Conservation (phyloP, 2,113 vertebrate species). For the Henicopernis longicauda region DNA sequence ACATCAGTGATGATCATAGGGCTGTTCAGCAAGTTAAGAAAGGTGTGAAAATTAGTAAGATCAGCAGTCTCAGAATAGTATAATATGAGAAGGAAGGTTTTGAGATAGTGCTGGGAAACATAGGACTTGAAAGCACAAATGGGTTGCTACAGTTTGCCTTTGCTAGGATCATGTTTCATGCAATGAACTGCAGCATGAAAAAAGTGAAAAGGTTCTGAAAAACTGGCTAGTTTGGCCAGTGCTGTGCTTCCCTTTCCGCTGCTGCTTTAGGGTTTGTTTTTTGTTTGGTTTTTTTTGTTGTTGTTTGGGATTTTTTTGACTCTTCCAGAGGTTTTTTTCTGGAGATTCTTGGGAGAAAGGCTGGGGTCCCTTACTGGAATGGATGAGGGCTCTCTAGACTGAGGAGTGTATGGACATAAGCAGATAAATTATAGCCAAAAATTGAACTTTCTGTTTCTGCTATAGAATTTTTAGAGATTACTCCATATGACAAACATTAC, state of each 20-base stretch:
- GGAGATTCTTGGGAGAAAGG: not conserved
- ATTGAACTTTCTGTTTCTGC: not conserved
- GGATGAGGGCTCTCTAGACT: not conserved
- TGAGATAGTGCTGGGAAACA: not conserved
- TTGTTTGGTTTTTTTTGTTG: not conserved
- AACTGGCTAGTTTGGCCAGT: not conserved
- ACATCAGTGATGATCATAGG: not conserved
- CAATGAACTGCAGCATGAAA: not conserved
- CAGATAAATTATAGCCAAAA: not conserved
- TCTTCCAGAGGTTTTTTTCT: not conserved
- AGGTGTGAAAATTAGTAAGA: not conserved
- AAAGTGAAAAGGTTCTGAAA: not conserved
- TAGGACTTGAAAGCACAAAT: not conserved
- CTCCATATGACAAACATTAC: conserved; percentile 87
- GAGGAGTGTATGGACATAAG: not conserved
- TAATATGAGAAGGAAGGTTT: not conserved
- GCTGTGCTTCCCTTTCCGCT: not conserved
- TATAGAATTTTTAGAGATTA: conserved; percentile 83
- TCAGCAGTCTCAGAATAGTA: not conserved
- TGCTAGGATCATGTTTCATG: not conserved
- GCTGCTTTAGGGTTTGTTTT: no score
- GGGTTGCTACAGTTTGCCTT: not conserved
- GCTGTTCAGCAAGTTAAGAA: not conserved
- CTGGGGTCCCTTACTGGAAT: not conserved
- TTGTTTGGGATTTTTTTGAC: no score